Percentiles rank a stretch among this genome's conserved stretches.
phyloP scores from a whole-genome alignment of 2,113 vertebrate species.

The Limanda limanda region DNA sequence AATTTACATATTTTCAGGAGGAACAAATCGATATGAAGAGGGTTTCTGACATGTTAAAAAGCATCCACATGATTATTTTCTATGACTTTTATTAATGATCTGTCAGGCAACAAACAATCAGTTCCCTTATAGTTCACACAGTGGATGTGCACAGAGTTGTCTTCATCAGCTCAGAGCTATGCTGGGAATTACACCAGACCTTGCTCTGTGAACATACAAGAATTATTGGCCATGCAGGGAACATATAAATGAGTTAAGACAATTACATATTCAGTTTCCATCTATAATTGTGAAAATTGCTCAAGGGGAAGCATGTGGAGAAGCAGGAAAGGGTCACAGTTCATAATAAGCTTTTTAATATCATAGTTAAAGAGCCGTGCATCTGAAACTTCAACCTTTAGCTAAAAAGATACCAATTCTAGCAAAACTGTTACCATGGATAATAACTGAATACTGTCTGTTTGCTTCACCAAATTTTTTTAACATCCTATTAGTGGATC shows the following conservation, averaged over 20 bases:
- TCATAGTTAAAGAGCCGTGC: neutral
- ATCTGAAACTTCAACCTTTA: neutral
- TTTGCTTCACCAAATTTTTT: neutral
- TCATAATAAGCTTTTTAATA: neutral
- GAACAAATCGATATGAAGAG: too few relatives aligned
- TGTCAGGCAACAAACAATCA: neutral
- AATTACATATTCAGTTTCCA: constrained; percentile 27
- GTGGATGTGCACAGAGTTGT: constrained; percentile 1
- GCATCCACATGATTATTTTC: neutral
- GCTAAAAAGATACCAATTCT: neutral
- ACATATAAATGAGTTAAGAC: neutral
- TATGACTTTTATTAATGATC: neutral
- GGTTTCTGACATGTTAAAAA: neutral
- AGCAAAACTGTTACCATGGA: neutral
- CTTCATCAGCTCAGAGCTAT: neutral
- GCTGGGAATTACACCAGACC: neutral
- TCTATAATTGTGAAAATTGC: constrained; percentile 9
- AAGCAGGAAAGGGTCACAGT: constrained; percentile 6
- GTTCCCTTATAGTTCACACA: neutral
- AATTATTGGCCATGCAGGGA: constrained; percentile 13
- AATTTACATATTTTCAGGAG: too few relatives aligned
- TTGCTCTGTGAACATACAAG: constrained; percentile 7
- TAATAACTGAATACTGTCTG: too few relatives aligned
- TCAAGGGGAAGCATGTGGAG: neutral
- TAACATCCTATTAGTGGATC: neutral